Evolutionary conservation across 2,797 vertebrate genomes (phyloP).

Genomic region (Halcyon badia): DNA sequence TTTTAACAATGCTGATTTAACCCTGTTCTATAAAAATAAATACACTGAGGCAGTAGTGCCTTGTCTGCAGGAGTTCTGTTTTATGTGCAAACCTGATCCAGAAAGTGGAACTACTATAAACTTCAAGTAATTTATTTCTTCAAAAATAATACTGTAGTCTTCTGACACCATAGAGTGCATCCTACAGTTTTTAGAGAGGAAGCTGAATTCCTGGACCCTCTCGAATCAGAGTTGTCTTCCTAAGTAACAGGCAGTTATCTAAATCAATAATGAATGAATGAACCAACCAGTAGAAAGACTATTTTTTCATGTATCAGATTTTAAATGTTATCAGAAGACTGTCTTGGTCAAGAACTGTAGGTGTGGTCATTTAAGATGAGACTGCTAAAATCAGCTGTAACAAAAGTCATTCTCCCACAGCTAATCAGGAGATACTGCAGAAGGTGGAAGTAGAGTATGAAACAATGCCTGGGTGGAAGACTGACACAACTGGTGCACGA

Average conservation of each 20-base stretch:
- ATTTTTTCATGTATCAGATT: background rate
- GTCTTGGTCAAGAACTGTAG: background rate
- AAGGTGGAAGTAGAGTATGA: conserved; percentile 98
- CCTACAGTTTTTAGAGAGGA: background rate
- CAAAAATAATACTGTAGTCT: background rate
- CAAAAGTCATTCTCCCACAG: conserved; percentile 73
- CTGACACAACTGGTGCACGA: conserved; percentile 91
- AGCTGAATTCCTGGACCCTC: background rate
- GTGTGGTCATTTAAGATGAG: background rate
- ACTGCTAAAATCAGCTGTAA: background rate
- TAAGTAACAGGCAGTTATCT: background rate
- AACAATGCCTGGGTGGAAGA: conserved; percentile 96
- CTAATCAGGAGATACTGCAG: conserved; percentile 96
- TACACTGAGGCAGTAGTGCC: background rate
- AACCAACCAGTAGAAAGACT: background rate
- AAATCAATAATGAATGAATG: background rate
- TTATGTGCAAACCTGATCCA: background rate
- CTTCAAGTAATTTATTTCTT: background rate
- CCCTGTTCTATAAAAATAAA: background rate
- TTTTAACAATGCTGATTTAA: background rate
- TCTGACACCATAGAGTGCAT: background rate
- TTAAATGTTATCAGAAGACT: background rate
- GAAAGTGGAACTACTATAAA: background rate
- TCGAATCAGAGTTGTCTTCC: background rate
- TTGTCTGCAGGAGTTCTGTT: background rate